Evolutionary conservation across 2,888 invertebrate genomes (phyloP).

Genomic region (Lumbricus terrestris): DNA sequence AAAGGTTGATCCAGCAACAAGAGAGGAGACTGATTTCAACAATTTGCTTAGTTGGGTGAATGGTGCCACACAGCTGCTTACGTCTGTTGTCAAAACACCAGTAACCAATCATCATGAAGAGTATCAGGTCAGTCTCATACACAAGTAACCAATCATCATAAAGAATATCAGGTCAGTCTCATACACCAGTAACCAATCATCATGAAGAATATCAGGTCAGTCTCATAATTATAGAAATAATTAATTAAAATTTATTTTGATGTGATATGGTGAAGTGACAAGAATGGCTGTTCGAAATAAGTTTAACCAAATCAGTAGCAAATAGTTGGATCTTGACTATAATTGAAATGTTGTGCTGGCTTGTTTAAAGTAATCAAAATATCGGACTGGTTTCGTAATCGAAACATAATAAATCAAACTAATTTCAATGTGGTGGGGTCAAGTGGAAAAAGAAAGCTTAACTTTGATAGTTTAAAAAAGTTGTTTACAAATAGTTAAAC

Average conservation of each 20-base stretch:
- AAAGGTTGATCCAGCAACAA: conserved; percentile 16
- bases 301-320: not conserved
- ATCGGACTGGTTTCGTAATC: conserved; percentile 60
- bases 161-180: conserved; percentile 67
- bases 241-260: not conserved
- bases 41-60: conserved; percentile 78
- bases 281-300: too few species aligned
- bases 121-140: conserved; percentile 63
- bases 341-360: not conserved
- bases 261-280: too few species aligned
- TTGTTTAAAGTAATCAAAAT: conserved; percentile 59
- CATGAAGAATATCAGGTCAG: conserved; percentile 68
- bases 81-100: conserved; percentile 46
- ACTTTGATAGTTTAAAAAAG: too few species aligned
- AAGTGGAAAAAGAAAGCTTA: too few species aligned
- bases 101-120: conserved; percentile 62
- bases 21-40: conserved; percentile 63
- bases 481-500: not conserved
- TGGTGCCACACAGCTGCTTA: conserved; percentile 52
- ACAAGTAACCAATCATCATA: conserved; percentile 55
- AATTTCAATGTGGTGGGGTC: not conserved
- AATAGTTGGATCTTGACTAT: not conserved
- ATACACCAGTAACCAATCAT: conserved; percentile 48
- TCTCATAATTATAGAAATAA: not conserved
- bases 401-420: not conserved